Evolutionary conservation across 2,888 invertebrate genomes (phyloP), one percentile per base, ranked within the genome.

Genomic region (Meliscaeva auricollis): DNA sequence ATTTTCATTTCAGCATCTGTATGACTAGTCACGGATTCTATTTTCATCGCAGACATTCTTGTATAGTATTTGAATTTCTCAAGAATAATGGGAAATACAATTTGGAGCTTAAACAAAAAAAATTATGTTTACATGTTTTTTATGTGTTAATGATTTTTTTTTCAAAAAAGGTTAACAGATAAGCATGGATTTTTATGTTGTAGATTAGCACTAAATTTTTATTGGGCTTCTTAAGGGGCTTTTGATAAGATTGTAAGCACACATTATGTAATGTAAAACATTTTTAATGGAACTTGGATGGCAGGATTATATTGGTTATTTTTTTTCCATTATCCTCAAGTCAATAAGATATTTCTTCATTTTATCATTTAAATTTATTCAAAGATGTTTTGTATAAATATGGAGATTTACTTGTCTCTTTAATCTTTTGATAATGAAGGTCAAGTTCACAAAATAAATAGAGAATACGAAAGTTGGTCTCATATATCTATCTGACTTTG

Each of bases 11-110:
- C 13, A 11, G 26, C 9, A 58, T 0, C 26, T 62, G 3, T 22
- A 74, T 74, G 74, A 20, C 54, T 62, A 74, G 62, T 64, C 74
- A 74, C 64, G 74, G n/a, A 44, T 64, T 74, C 60, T 35, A 32
- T 26, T 60, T 72, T 26, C 26, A 26, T 44, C 41, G 11, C 22
- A 52, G 11, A 26, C 11, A 26, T 2, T 17, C 2, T 11, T 13
- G n/a, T 26, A 50, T 11, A 38, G 22, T 9, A 15, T 15, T 8
- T 15, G 22, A 9, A 15, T 15, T 8, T 15, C 4, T 17, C 0
- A 35, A 20, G 11, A 38, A 32, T 9, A 38, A 58, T 15, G 11
- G 7, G 35, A 26, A 62, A 62, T 41, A 9, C 22, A 41, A 41
- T 60, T 15, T 26, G 15, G 20, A 48, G 17, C 46, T 17, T 48